A percentile compares a stretch with the other conserved stretches of the same genome.
Conservation (phyloP, 2,888 invertebrate genomes). For the Morpho deidamia region DNA sequence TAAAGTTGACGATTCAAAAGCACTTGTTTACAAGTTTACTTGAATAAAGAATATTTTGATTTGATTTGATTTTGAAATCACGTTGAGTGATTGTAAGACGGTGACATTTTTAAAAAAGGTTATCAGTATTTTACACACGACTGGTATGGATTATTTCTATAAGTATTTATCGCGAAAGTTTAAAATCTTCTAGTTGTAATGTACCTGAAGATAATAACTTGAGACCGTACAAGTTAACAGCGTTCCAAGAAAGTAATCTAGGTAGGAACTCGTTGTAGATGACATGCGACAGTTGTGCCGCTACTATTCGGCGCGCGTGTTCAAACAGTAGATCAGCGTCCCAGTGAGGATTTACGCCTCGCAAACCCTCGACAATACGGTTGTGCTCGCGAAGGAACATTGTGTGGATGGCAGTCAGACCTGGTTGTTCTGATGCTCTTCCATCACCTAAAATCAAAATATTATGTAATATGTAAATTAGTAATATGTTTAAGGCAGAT, state of each 20-base stretch:
- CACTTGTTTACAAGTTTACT: no score
- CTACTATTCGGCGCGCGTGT: constrained; percentile 86
- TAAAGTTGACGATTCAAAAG: no score
- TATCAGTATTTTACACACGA: no score
- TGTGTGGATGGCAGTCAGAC: constrained; percentile 92
- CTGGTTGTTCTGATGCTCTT: constrained; percentile 95
- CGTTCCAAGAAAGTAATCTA: constrained; percentile 92
- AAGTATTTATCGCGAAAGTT: no score
- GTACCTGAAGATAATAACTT: constrained; percentile 86
- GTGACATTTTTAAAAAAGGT: no score
- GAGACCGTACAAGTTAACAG: constrained; percentile 91
- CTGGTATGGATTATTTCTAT: no score
- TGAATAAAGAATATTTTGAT: no score
- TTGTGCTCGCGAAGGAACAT: constrained; percentile 95
- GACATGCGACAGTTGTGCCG: constrained; percentile 88
- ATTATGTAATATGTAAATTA: no score
- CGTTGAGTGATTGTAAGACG: no score
- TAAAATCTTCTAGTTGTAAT: neutral
- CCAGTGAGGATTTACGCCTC: constrained; percentile 93
- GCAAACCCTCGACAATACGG: constrained; percentile 86
- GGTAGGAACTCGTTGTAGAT: constrained; percentile 95
- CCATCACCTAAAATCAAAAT: constrained; percentile 81
- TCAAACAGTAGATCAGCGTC: constrained; percentile 91
- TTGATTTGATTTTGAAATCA: no score
- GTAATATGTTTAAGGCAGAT: no score